Conservation (phyloP, 2,797 vertebrate species). For the Brachymystax lenok region DNA sequence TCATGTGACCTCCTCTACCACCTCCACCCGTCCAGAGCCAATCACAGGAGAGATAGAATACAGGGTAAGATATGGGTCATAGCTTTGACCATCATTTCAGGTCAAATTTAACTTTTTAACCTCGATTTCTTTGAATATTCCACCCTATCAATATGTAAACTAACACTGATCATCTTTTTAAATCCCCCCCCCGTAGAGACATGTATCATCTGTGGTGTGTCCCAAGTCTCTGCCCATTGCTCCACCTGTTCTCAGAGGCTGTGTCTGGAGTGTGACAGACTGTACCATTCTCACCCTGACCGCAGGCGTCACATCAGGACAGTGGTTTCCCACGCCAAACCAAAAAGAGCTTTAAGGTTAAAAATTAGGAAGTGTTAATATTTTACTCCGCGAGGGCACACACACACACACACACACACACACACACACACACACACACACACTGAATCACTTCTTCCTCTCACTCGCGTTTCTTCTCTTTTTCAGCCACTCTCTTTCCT, state of each 20-base stretch:
- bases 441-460: neutral
- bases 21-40: constrained; percentile 76
- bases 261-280: constrained; percentile 78
- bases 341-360: constrained; percentile 54
- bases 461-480: neutral
- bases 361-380: neutral
- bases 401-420: no score
- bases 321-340: constrained; percentile 21
- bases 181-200: constrained; percentile 39
- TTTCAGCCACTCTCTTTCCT: constrained; percentile 61
- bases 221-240: constrained; percentile 69
- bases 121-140: neutral
- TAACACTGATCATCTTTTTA: neutral
- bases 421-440: no score
- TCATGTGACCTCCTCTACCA: constrained; percentile 80
- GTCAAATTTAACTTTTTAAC: neutral
- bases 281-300: constrained; percentile 83
- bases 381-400: neutral
- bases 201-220: constrained; percentile 79
- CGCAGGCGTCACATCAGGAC: constrained; percentile 72
- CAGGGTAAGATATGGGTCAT: constrained; percentile 45
- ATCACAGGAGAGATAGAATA: constrained; percentile 66
- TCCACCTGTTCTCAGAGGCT: constrained; percentile 73
- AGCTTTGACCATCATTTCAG: neutral
- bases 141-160: neutral